Conservation (phyloP, 35 echinoderm and acorn worm species). For the Nesometra sesokonis region DNA sequence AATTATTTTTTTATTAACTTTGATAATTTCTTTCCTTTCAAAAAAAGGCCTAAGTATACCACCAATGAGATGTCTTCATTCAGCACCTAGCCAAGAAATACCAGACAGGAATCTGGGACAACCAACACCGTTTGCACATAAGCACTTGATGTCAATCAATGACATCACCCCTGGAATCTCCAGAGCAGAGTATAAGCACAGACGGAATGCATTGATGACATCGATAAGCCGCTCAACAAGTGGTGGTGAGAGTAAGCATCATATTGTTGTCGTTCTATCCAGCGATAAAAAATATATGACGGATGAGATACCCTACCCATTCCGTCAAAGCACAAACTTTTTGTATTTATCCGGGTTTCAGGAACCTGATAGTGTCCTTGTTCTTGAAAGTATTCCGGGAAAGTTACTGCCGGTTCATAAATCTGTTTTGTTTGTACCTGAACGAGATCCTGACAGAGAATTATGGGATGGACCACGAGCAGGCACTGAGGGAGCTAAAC, state of each 20-base stretch:
- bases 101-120: slow-evolving; percentile 63
- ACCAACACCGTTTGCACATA: slow-evolving; percentile 81
- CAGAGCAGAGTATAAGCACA: slow-evolving; percentile 25
- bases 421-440: slow-evolving; percentile 61
- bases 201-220: slow-evolving; percentile 58
- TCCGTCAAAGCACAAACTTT: slow-evolving; percentile 85
- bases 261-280: slow-evolving; percentile 63
- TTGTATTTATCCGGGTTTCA: slow-evolving; percentile 92
- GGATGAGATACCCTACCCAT: slow-evolving; percentile 91
- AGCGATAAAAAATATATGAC: slow-evolving; percentile 83
- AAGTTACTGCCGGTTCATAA: slow-evolving; percentile 64
- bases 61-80: neutral
- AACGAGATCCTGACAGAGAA: slow-evolving; percentile 79
- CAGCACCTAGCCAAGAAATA: neutral
- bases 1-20: no score
- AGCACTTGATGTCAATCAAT: slow-evolving; percentile 58
- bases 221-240: slow-evolving; percentile 50
- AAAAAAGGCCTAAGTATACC: no score
- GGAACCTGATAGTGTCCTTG: slow-evolving; percentile 75
- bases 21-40: no score
- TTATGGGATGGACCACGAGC: slow-evolving; percentile 89
- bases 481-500: slow-evolving; percentile 67
- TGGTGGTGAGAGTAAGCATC: slow-evolving; percentile 29
- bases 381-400: slow-evolving; percentile 65
- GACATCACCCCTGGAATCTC: slow-evolving; percentile 86